These are phyloP conservation scores for Pollenia angustigena DNA, from an alignment of 2,888 invertebrate genomes.

Conservation along the genomic window DNA sequence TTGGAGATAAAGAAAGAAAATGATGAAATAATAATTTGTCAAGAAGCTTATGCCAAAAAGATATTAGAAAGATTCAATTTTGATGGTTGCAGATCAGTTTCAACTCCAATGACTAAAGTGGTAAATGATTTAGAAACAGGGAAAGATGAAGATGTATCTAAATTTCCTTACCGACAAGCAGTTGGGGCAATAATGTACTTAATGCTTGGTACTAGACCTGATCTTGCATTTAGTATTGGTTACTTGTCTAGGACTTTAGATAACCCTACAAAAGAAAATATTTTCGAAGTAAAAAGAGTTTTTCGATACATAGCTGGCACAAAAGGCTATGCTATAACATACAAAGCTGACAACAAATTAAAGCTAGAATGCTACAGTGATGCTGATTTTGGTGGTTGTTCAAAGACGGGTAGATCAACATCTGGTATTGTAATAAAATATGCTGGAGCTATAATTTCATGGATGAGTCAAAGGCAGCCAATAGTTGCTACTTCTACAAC, in stretches of 20 bases:
- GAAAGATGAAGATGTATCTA: conserved; percentile 2
- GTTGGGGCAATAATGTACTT: conserved; percentile 1
- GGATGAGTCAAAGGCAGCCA: conserved; percentile 76
- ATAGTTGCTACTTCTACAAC: conserved; percentile 71
- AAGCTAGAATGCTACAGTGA: neutral
- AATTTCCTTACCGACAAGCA: neutral
- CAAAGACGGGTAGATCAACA: conserved; percentile 75
- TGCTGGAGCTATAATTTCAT: conserved; percentile 19
- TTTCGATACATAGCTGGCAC: too few relatives aligned
- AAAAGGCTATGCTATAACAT: too few relatives aligned
- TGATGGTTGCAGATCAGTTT: neutral
- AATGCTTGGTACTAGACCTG: conserved; percentile 45
- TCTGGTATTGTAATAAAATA: conserved; percentile 35
- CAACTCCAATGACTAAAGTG: neutral
- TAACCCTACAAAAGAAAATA: neutral
- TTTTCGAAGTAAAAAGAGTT: too few relatives aligned
- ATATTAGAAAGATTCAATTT: neutral
- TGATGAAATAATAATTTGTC: neutral
- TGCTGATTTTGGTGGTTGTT: conserved; percentile 78
- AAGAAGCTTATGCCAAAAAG: conserved; percentile 1
- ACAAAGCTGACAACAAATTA: too few relatives aligned
- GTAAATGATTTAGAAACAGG: neutral
- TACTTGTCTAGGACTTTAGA: conserved; percentile 27
- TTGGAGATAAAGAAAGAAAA: neutral
- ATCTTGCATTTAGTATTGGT: conserved; percentile 30